Percentiles rank a stretch among this genome's conserved stretches.
Evolutionary conservation across 2,888 invertebrate genomes (phyloP).

Genomic region (Tetropium fuscum): DNA sequence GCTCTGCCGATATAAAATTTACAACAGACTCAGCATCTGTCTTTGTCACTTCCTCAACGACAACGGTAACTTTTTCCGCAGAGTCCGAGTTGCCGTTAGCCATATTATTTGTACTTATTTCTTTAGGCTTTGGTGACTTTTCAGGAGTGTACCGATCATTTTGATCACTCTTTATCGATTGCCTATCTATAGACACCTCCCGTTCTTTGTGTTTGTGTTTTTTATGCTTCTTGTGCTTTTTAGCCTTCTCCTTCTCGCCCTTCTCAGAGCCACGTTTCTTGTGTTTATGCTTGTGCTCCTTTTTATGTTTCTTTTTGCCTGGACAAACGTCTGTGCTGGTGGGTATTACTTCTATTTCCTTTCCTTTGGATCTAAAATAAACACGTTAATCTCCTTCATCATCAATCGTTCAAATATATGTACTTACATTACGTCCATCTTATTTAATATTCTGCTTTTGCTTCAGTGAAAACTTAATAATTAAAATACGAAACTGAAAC

Average conservation of each 20-base stretch:
- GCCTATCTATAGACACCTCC: constrained; percentile 64
- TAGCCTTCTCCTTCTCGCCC: constrained; percentile 69
- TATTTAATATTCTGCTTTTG: neutral
- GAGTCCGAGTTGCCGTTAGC: constrained; percentile 34
- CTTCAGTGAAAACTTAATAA: neutral
- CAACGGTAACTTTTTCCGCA: constrained; percentile 16
- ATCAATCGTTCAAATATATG: too few species aligned
- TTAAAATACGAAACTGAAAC: neutral
- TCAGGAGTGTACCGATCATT: constrained; percentile 64
- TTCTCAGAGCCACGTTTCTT: constrained; percentile 68
- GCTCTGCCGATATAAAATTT: constrained; percentile 66
- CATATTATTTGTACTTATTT: constrained; percentile 16
- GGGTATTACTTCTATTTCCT: constrained; percentile 12
- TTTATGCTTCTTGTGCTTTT: constrained; percentile 77
- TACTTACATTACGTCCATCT: constrained; percentile 15
- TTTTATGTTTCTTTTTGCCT: constrained; percentile 76
- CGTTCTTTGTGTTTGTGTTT: constrained; percentile 70
- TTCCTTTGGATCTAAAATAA: constrained; percentile 19
- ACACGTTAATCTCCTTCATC: too few species aligned
- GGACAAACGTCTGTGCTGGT: constrained; percentile 9
- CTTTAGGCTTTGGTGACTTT: constrained; percentile 50
- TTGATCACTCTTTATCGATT: constrained; percentile 56
- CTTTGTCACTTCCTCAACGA: constrained; percentile 46
- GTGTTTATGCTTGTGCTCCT: constrained; percentile 71
- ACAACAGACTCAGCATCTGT: constrained; percentile 68